A percentile compares a stretch with the other conserved stretches of the same genome.
phyloP scores from a whole-genome alignment of 1,140 invertebrate genomes.

The Brachystomella parvula region DNA sequence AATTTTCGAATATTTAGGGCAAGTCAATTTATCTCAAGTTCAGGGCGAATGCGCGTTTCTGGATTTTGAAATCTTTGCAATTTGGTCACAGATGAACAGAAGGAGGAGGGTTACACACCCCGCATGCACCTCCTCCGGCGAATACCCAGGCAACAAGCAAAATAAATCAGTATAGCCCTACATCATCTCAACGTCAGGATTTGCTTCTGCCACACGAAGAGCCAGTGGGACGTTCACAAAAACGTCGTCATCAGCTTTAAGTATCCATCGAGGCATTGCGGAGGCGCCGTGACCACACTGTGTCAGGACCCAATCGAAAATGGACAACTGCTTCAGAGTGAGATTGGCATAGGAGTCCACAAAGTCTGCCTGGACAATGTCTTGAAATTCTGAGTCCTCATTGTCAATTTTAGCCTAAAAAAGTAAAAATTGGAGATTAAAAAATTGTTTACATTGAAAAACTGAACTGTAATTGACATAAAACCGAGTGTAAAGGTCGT shows the following conservation, averaged over 20 bases:
- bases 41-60: not conserved
- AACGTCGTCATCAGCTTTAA: not conserved
- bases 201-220: not conserved
- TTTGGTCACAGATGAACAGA: not conserved
- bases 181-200: not conserved
- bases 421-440: not conserved
- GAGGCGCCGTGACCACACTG: not conserved
- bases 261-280: not conserved
- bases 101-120: too few species aligned
- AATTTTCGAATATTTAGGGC: too few species aligned
- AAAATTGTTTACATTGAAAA: not conserved
- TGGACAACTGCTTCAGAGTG: not conserved
- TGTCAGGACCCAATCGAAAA: not conserved
- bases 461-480: too few species aligned
- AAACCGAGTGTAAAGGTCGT: too few species aligned
- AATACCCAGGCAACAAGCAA: too few species aligned
- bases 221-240: not conserved
- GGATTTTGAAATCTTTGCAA: not conserved
- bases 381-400: not conserved
- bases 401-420: not conserved
- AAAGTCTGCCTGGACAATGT: not conserved
- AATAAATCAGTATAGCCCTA: not conserved
- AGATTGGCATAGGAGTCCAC: not conserved
- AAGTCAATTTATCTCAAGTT: too few species aligned
- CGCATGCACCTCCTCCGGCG: too few species aligned